Evolutionary conservation across 2,113 vertebrate genomes (phyloP).

Genomic region (Eretmochelys imbricata): DNA sequence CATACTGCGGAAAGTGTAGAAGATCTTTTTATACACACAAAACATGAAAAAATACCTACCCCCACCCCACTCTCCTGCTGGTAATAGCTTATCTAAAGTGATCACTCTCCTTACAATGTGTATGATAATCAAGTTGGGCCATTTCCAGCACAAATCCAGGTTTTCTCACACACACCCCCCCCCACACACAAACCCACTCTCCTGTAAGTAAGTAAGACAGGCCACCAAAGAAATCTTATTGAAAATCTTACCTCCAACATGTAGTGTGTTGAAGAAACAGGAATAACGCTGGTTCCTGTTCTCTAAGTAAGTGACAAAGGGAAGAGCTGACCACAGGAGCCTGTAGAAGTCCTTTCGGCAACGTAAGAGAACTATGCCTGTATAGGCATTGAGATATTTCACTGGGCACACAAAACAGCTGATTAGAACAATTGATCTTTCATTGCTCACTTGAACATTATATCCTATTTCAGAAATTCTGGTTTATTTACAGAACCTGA

Average conservation of each 20-base stretch:
- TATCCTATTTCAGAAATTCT: not conserved
- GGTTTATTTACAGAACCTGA: not conserved
- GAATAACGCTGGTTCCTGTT: slow-evolving; percentile 80
- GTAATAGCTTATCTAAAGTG: too few relatives aligned
- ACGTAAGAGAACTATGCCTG: slow-evolving; percentile 89
- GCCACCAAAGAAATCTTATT: not conserved
- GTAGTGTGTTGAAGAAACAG: slow-evolving; percentile 89
- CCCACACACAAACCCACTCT: too few relatives aligned
- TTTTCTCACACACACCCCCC: too few relatives aligned
- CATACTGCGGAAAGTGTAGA: too few relatives aligned
- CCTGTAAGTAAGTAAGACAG: not conserved
- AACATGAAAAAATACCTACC: too few relatives aligned
- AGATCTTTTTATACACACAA: too few relatives aligned
- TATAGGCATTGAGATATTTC: slow-evolving; percentile 94
- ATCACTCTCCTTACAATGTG: too few relatives aligned
- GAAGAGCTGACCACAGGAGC: slow-evolving; percentile 91
- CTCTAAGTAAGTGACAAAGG: slow-evolving; percentile 88
- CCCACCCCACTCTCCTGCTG: too few relatives aligned
- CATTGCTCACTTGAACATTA: not conserved
- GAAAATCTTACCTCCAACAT: slow-evolving; percentile 88
- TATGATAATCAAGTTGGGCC: too few relatives aligned
- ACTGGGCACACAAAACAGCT: slow-evolving; percentile 72
- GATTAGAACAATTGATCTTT: not conserved
- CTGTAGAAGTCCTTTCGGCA: slow-evolving; percentile 87
- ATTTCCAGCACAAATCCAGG: too few relatives aligned